Base-by-base conservation (phyloP, 2,888 invertebrate genomes). In the Marasmarcha lunaedactyla region DNA sequence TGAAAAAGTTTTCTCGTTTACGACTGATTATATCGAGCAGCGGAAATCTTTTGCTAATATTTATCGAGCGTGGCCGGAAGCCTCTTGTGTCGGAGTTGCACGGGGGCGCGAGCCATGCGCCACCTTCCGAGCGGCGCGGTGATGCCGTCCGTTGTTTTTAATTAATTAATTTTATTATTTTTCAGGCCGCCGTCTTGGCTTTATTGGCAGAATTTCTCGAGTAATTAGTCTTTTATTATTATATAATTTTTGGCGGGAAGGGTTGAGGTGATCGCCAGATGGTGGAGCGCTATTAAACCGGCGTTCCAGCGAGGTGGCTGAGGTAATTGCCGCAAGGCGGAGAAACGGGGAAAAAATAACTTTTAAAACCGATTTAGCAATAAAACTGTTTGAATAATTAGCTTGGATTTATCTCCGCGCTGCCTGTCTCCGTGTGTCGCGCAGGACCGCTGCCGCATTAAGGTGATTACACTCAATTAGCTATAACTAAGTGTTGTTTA, bases 181-280 rank as follows among this genome's bases (percentile, higher is more conserved):
- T 70, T 63, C 64, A 57, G 51, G 49, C 59, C 76, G 66, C 74
- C 69, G 65, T 58, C 68, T 81, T 79, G 81, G 67, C 72, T 71
- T 78, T 79, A 84, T 76, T 71, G 79, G 76, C 61, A 62, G 70
- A 76, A 74, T 71, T 68, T 71, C 68, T 71, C 68, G 64, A 71
- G 77, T 73, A 79, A 84, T 84, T 83, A 84, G 72, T 74, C 73
- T 84, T 84, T 84, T 84, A 84, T 84, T 84, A 73, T 84, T 77
- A 73, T 81, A 77, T 81, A 79, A 83, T 81, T 79, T 78, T 73
- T 69, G 66, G 50, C 58, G 58, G 20, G 67, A 74, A 76, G 77
- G 77, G 78, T 76, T 77, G 76, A 69, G 71, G 68, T 70, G 68
- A 42, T 55, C 55, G 63, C 63, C 65, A 59, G 59, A 55, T 58